Evolutionary conservation across 2,113 vertebrate genomes (phyloP).

Genomic region (human): DNA sequence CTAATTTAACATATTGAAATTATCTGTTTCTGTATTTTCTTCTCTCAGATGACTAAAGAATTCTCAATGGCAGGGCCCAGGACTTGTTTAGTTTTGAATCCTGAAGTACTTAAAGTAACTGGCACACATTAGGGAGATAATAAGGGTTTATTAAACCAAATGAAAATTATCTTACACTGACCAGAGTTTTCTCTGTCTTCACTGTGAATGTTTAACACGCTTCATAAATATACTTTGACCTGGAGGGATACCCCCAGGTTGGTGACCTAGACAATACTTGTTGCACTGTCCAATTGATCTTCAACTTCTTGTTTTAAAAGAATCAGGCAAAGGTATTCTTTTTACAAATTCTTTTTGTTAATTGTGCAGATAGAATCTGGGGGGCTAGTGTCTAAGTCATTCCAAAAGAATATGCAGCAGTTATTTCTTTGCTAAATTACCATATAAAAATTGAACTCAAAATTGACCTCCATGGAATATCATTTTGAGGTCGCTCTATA

Average conservation of each 20-base stretch:
- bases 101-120: not conserved
- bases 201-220: not conserved
- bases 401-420: not conserved
- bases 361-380: not conserved
- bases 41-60: slow-evolving; percentile 10
- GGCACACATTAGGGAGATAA: not conserved
- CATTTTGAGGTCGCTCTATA: not conserved
- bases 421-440: slow-evolving; percentile 39
- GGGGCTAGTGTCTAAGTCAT: not conserved
- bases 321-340: not conserved
- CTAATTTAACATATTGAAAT: not conserved
- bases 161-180: not conserved
- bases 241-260: not conserved
- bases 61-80: not conserved
- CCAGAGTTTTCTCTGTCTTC: not conserved
- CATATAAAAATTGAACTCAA: slow-evolving; percentile 39
- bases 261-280: not conserved
- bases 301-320: not conserved
- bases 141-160: not conserved
- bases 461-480: not conserved
- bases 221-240: not conserved
- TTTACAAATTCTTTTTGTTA: not conserved
- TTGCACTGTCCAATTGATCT: not conserved
- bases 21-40: not conserved
- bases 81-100: not conserved